Percentiles rank a stretch among this genome's conserved stretches.
phyloP scores from a whole-genome alignment of 2,113 vertebrate genomes.

The Triplophysa siluroides region DNA sequence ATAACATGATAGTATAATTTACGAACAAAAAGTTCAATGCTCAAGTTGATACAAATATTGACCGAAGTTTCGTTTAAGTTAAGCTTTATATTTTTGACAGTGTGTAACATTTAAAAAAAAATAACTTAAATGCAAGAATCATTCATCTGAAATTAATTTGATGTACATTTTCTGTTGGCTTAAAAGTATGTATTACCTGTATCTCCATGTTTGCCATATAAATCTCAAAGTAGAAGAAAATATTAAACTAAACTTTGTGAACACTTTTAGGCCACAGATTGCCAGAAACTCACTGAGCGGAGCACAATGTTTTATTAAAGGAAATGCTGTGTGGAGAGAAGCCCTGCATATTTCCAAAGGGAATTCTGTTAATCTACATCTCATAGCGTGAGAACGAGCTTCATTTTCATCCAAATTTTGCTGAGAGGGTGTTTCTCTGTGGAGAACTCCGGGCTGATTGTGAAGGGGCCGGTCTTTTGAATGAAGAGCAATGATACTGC shows the following conservation, averaged over 20 bases:
- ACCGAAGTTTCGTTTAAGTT: too few species aligned
- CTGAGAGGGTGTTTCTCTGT: slow-evolving; percentile 38
- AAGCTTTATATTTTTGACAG: too few species aligned
- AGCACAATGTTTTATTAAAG: slow-evolving; percentile 28
- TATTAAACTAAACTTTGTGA: background rate
- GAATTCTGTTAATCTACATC: slow-evolving; percentile 26
- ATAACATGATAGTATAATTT: too few species aligned
- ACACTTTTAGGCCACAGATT: slow-evolving; percentile 17
- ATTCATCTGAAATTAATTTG: too few species aligned
- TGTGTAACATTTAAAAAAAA: too few species aligned
- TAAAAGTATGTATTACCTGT: too few species aligned
- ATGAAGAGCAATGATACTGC: slow-evolving; percentile 44
- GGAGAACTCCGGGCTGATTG: slow-evolving; percentile 47
- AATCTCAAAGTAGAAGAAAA: too few species aligned
- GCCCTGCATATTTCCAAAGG: slow-evolving; percentile 14
- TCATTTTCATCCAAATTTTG: slow-evolving; percentile 42
- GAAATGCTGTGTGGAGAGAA: slow-evolving; percentile 4
- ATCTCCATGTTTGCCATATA: too few species aligned
- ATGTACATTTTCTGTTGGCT: too few species aligned
- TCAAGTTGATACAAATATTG: too few species aligned
- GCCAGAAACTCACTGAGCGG: background rate
- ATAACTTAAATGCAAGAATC: too few species aligned
- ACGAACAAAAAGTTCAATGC: too few species aligned
- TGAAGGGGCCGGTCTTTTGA: slow-evolving; percentile 51
- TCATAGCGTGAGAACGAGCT: slow-evolving; percentile 32